Evolutionary conservation across 2,113 vertebrate species (phyloP).

Genomic region (Ivindomyrus marchei): DNA sequence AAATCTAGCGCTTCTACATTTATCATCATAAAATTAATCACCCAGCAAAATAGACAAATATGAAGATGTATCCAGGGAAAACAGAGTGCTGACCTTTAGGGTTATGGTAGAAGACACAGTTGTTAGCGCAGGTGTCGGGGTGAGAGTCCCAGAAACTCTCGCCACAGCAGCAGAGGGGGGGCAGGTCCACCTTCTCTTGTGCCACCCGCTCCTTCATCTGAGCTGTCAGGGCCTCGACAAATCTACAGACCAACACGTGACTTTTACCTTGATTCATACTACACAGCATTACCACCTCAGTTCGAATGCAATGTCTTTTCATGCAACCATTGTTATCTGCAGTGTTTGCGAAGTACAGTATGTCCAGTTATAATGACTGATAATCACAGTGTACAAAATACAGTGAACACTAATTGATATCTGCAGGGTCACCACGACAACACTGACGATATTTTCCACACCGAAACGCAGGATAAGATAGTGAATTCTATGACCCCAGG

Average conservation of each 20-base stretch:
- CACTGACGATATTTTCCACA: not conserved
- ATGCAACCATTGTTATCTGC: not conserved
- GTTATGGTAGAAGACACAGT: slow-evolving; percentile 88
- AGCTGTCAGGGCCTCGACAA: slow-evolving; percentile 68
- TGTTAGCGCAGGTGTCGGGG: slow-evolving; percentile 88
- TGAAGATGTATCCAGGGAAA: not conserved
- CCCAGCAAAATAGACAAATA: not conserved
- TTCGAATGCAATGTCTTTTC: not conserved
- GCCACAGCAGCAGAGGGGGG: slow-evolving; percentile 79
- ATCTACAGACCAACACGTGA: slow-evolving; percentile 54
- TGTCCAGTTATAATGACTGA: not conserved
- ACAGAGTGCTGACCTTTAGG: slow-evolving; percentile 62
- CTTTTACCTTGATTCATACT: not conserved
- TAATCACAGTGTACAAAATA: not conserved
- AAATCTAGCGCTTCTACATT: not conserved
- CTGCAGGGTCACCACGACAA: not conserved
- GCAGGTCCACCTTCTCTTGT: slow-evolving; percentile 61
- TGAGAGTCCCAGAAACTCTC: slow-evolving; percentile 85
- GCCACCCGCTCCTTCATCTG: slow-evolving; percentile 70
- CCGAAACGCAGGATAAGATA: not conserved
- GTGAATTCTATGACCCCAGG: not conserved
- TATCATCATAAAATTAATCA: not conserved
- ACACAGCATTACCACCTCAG: not conserved
- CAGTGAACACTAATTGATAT: not conserved
- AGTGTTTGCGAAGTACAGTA: not conserved